These are phyloP conservation scores for Micromussa lordhowensis DNA, from an alignment of 92 coral and sea anemone species.

Conservation along the genomic window DNA sequence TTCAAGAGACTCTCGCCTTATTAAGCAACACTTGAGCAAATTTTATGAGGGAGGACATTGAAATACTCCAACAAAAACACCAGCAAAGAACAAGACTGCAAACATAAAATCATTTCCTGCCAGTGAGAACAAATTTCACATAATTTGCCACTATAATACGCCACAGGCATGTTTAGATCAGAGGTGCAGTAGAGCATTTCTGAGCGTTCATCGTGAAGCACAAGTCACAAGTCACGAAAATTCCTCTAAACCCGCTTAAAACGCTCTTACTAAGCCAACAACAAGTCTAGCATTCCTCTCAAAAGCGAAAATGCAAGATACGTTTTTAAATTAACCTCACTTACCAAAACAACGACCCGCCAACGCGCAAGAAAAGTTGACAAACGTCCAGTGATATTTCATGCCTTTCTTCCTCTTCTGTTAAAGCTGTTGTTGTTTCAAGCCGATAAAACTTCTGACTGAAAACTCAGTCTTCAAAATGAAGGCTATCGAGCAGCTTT, in stretches of 20 bases:
- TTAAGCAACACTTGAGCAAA: conserved; percentile 6
- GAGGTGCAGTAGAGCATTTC: not conserved
- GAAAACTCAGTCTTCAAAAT: not conserved
- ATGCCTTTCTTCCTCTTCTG: conserved; percentile 9
- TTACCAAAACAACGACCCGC: conserved; percentile 28
- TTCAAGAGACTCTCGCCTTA: not conserved
- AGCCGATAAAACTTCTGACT: not conserved
- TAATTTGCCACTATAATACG: not conserved
- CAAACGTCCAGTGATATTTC: conserved; percentile 9
- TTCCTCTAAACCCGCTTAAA: not conserved
- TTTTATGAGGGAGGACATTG: too few species aligned
- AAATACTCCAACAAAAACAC: not conserved
- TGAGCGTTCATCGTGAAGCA: not conserved
- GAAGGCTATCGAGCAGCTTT: not conserved
- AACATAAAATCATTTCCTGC: not conserved
- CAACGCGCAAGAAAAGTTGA: conserved; percentile 8
- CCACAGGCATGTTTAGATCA: conserved; percentile 1
- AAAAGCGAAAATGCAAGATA: not conserved
- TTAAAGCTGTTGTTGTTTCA: not conserved
- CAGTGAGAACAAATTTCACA: conserved; percentile 19
- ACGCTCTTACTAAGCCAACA: not conserved
- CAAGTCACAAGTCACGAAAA: not conserved
- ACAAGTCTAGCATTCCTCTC: not conserved
- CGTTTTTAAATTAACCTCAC: not conserved
- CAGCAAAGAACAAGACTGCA: not conserved